A percentile compares a stretch with the other conserved stretches of the same genome.
phyloP scores from a whole-genome alignment of 2,113 vertebrate genomes.

The Opisthocomus hoazin region DNA sequence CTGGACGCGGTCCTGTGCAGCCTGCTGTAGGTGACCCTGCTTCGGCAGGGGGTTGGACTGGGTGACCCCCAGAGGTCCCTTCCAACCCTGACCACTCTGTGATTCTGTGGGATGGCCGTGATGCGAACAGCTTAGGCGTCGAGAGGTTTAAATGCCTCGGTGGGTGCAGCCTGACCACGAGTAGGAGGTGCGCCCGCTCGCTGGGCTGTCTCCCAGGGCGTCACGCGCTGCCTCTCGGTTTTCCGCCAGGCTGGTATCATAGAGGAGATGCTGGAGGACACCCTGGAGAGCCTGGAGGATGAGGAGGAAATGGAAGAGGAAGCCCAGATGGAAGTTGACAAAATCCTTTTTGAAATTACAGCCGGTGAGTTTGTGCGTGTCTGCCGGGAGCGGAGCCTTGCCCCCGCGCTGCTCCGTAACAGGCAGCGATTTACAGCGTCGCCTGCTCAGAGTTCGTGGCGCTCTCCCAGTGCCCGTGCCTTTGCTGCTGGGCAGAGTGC shows the following conservation, averaged over 20 bases:
- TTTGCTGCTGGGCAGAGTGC: background rate
- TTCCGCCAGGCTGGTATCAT: conserved; percentile 90
- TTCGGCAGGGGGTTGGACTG: no score
- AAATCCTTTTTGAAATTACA: conserved; percentile 96
- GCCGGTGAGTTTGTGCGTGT: conserved; percentile 76
- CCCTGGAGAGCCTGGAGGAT: conserved; percentile 94
- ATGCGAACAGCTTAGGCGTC: fast-evolving
- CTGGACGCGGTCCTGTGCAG: no score
- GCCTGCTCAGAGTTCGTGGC: fast-evolving
- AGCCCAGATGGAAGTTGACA: conserved; percentile 93
- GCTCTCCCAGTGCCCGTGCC: background rate
- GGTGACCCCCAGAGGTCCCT: no score
- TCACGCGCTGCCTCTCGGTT: background rate
- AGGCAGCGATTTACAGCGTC: background rate
- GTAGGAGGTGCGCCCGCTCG: fast-evolving
- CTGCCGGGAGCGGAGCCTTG: background rate
- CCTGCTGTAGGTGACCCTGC: no score
- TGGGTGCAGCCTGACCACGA: background rate
- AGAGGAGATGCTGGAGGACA: conserved; percentile 98
- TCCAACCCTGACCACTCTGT: no score
- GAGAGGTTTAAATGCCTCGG: background rate
- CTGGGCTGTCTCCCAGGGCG: background rate
- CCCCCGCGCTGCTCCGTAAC: background rate
- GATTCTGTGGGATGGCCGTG: fast-evolving
- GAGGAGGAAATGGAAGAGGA: conserved; percentile 97